Conservation (phyloP, 2,888 invertebrate species). For the Druceiella hillmani region DNA sequence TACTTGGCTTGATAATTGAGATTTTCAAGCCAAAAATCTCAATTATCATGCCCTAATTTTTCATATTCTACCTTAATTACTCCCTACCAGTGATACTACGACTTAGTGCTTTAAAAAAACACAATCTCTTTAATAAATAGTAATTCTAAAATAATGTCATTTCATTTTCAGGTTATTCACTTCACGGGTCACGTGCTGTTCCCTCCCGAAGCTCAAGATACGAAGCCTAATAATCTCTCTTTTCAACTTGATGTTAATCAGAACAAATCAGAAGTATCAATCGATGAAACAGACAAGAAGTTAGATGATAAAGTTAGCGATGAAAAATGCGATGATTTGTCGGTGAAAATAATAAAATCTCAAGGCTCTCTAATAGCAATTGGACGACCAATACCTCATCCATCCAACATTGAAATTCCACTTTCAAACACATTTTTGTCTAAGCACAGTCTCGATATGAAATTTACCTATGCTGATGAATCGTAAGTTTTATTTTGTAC, state of each 20-base stretch:
- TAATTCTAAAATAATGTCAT: too few species aligned
- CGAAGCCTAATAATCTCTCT: too few species aligned
- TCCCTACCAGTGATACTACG: too few species aligned
- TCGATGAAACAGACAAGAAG: slow-evolving; percentile 35
- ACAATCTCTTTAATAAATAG: too few species aligned
- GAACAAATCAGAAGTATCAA: too few species aligned
- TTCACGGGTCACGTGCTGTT: slow-evolving; percentile 74
- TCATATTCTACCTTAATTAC: too few species aligned
- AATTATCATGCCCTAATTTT: too few species aligned
- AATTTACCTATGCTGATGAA: slow-evolving; percentile 90
- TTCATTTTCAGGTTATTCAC: slow-evolving; percentile 71
- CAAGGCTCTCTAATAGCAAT: slow-evolving; percentile 65
- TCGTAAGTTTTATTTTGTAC: slow-evolving; percentile 60
- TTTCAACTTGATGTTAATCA: slow-evolving; percentile 29
- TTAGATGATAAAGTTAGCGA: slow-evolving; percentile 27
- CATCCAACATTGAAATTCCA: slow-evolving; percentile 88
- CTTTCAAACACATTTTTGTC: slow-evolving; percentile 85
- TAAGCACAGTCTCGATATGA: slow-evolving; percentile 90
- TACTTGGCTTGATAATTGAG: too few species aligned
- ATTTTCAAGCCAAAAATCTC: too few species aligned
- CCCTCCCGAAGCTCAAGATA: slow-evolving; percentile 30
- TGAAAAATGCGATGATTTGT: slow-evolving; percentile 28
- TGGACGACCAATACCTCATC: slow-evolving; percentile 80
- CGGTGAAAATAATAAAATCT: slow-evolving; percentile 29
- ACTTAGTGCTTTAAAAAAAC: too few species aligned